Conservation (phyloP, 92 coral and sea anemone genomes). For the Palythoa grandis region DNA sequence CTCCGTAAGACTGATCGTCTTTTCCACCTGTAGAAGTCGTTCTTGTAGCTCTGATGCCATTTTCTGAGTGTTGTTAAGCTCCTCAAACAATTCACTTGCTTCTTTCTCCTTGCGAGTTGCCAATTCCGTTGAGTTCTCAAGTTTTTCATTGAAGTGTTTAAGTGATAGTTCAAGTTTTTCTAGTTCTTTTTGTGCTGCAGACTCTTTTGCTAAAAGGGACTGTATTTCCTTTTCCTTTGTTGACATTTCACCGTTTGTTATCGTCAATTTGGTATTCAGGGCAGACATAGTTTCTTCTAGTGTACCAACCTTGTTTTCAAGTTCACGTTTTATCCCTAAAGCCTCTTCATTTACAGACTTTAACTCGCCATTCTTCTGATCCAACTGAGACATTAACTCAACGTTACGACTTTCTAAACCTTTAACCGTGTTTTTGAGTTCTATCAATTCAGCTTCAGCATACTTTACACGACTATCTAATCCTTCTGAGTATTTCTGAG, state of each 20-base stretch:
- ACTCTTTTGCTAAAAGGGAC: constrained; percentile 42
- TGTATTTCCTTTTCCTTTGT: constrained; percentile 52
- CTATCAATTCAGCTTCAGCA: constrained; percentile 68
- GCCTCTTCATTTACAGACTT: constrained; percentile 42
- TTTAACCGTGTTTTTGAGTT: constrained; percentile 46
- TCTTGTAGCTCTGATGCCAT: constrained; percentile 39
- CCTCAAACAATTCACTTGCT: constrained; percentile 49
- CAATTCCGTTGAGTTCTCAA: constrained; percentile 48
- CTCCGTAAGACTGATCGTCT: constrained; percentile 8
- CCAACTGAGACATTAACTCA: constrained; percentile 38
- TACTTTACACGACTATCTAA: constrained; percentile 64
- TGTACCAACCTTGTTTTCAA: constrained; percentile 35
- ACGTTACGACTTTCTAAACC: constrained; percentile 50
- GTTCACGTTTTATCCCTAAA: constrained; percentile 34
- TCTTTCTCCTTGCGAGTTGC: constrained; percentile 58
- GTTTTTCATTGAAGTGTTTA: constrained; percentile 45
- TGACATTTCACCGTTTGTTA: constrained; percentile 36
- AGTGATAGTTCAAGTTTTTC: constrained; percentile 45
- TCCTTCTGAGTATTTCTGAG: constrained; percentile 68
- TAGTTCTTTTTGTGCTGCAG: constrained; percentile 29
- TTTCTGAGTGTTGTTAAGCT: constrained; percentile 52
- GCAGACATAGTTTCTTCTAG: constrained; percentile 52
- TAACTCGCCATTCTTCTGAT: constrained; percentile 51
- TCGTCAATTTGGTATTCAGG: constrained; percentile 47
- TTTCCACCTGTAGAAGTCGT: constrained; percentile 43